Percentiles rank a stretch among this genome's conserved stretches.
These are phyloP conservation scores for Trilocha varians DNA, from an alignment of 2,888 invertebrate species.

Conservation along the genomic window DNA sequence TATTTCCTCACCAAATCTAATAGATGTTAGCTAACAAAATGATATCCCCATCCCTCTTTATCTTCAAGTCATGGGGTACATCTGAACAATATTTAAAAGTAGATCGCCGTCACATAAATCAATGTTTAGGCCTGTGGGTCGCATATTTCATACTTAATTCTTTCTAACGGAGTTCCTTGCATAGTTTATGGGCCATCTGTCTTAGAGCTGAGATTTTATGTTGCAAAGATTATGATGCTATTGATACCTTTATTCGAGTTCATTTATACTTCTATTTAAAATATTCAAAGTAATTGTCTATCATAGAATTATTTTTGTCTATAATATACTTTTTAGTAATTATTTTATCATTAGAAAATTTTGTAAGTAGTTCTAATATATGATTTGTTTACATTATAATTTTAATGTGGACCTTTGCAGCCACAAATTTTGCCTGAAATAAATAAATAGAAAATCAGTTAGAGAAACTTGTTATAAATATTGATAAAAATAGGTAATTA, in stretches of 20 bases:
- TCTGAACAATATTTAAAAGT: constrained; percentile 38
- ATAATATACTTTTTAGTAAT: too few species aligned
- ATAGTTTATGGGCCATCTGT: constrained; percentile 54
- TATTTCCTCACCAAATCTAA: background rate
- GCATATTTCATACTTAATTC: constrained; percentile 74
- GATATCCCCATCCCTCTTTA: constrained; percentile 14
- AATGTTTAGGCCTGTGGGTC: constrained; percentile 50
- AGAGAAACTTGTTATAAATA: too few species aligned
- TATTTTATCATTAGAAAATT: too few species aligned
- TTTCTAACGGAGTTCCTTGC: constrained; percentile 45
- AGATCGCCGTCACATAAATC: constrained; percentile 64
- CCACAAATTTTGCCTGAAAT: too few species aligned
- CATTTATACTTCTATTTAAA: too few species aligned
- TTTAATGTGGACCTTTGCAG: too few species aligned
- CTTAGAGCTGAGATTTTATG: constrained; percentile 17
- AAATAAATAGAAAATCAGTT: too few species aligned
- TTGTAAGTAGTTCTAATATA: too few species aligned
- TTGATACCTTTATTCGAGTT: background rate
- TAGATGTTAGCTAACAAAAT: background rate
- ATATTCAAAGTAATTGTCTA: too few species aligned
- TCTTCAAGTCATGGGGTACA: constrained; percentile 15
- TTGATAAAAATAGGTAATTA: too few species aligned
- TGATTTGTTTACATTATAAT: too few species aligned
- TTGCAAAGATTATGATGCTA: background rate
- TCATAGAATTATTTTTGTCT: too few species aligned